Base-by-base conservation (phyloP, 2,888 invertebrate genomes). In the Lycaena phlaeas region DNA sequence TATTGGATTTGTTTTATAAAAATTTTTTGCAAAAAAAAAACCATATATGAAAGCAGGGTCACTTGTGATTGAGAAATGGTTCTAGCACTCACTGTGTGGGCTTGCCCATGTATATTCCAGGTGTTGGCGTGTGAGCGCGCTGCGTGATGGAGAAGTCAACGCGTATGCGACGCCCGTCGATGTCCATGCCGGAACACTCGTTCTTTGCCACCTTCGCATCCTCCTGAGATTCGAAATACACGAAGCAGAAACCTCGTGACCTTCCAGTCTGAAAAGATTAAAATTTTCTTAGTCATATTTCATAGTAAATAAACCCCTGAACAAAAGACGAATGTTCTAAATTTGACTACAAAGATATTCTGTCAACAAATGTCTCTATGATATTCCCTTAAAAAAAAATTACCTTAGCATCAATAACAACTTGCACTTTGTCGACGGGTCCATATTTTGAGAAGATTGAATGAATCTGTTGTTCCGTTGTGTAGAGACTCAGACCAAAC, bases 131-230 rank as follows among this genome's bases (percentile, higher is more conserved):
- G 70, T 98, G 98, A 6, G 98, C 95, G 44, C 97, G 88, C 76
- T 96, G 92, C 28, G 98, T 98, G 59, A 98, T 96, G 4, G 97
- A 97, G 78, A 89, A 98, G 77, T 97, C 98, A 5, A 98, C 97
- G 53, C 98, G 88, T 57, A 98, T 97, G 57, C 93, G 89, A 42
- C 97, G 89, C 0, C 95, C 95, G 75, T 97, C 97, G 38, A 98
- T 93, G 79, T 96, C 96, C 89, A 96, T 93, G 41, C 97, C 98
- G 41, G 92, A 91, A 62, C 96, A 96, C 57, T 94, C 90, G 61
- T 97, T 96, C 84, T 97, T 97, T 4, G 98, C 98, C 41, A 92
- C 91, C 69, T 93, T 93, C 0, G 98, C 96, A 79, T 97, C 96
- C 45, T 93, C 93, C 36, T 91, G 84, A 44, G 89, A 90, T 72